phyloP scores from a whole-genome alignment of 2,797 vertebrate genomes.

The Pangasius macronema region DNA sequence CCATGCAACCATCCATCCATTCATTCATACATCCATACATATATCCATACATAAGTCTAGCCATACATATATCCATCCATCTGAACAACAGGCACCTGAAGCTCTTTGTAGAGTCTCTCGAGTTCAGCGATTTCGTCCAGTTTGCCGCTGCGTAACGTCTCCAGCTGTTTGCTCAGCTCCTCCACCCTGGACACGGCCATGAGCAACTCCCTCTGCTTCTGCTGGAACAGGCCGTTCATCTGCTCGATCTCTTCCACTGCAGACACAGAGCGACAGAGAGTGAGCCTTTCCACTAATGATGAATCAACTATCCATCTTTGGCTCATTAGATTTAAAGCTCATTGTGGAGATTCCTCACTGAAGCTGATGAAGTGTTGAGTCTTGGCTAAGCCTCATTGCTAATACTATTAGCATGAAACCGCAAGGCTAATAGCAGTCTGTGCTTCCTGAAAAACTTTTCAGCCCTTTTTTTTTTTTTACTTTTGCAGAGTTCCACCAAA shows the following conservation, averaged over 20 bases:
- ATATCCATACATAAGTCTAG: background rate
- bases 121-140: slow-evolving; percentile 88
- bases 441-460: background rate
- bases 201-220: slow-evolving; percentile 92
- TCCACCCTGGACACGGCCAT: slow-evolving; percentile 87
- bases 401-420: background rate
- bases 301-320: background rate
- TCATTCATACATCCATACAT: background rate
- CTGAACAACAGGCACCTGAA: slow-evolving; percentile 79
- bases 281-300: background rate
- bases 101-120: slow-evolving; percentile 88
- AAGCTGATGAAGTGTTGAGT: background rate
- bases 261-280: slow-evolving; percentile 32
- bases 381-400: slow-evolving; percentile 12
- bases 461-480: background rate
- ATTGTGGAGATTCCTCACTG: background rate
- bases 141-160: slow-evolving; percentile 83
- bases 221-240: slow-evolving; percentile 93
- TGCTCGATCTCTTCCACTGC: slow-evolving; percentile 95
- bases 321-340: slow-evolving; percentile 12
- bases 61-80: background rate
- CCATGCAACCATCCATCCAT: background rate
- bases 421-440: background rate
- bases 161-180: slow-evolving; percentile 89
- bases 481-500: background rate